phyloP scores from a whole-genome alignment of 1,140 invertebrate species.

The Tyrophagus putrescentiae region DNA sequence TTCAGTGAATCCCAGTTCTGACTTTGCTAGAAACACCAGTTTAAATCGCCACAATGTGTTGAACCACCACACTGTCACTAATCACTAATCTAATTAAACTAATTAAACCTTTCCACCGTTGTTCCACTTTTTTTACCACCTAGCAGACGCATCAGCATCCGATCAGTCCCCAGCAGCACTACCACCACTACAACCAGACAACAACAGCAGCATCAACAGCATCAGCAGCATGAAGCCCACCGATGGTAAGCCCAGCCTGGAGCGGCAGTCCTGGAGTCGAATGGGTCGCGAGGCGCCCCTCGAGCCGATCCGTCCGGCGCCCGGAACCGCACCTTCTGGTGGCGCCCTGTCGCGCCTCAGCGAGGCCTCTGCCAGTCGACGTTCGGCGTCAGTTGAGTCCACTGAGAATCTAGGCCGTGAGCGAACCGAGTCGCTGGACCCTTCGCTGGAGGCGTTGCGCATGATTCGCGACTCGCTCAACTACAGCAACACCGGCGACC shows the following conservation, averaged over 20 bases:
- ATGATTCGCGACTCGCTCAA: conserved; percentile 14
- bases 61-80: no score
- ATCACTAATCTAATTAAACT: no score
- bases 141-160: no score
- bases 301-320: background rate
- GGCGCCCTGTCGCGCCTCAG: background rate
- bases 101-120: no score
- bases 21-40: no score
- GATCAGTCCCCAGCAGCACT: background rate
- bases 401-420: background rate
- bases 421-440: conserved; percentile 4
- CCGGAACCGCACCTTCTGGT: background rate
- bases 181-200: background rate
- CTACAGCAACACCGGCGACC: background rate
- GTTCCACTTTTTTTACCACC: no score
- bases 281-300: background rate
- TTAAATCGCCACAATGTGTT: no score
- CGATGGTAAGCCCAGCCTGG: background rate
- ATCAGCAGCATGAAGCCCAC: background rate
- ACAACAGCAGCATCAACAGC: background rate
- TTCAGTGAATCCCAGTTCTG: no score
- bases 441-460: conserved; percentile 3
- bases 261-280: background rate
- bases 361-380: background rate
- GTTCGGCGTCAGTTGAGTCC: background rate